A percentile compares a stretch with the other conserved stretches of the same genome.
phyloP scores from a whole-genome alignment of 2,888 invertebrate genomes.

The Helobdella robusta region DNA sequence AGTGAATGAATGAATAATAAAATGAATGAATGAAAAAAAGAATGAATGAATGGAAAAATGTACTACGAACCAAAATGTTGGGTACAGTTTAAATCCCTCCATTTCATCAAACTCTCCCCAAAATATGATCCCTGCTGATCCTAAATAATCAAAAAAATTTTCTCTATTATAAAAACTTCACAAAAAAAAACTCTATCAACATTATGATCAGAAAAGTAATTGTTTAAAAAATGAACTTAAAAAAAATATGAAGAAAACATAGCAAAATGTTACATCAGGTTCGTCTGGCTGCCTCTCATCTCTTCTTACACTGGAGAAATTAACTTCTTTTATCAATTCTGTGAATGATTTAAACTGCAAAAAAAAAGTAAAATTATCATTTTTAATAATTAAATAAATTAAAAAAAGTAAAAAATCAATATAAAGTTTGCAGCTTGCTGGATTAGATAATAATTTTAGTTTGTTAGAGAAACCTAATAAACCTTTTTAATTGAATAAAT shows the following conservation, averaged over 20 bases:
- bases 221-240: too few species aligned
- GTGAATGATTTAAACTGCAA: conserved; percentile 62
- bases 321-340: conserved; percentile 73
- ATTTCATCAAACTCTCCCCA: conserved; percentile 71
- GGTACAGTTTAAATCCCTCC: conserved; percentile 77
- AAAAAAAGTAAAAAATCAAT: too few species aligned
- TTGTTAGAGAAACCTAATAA: too few species aligned
- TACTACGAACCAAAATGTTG: conserved; percentile 60
- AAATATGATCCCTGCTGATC: conserved; percentile 67
- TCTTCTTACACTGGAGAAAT: conserved; percentile 76
- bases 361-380: too few species aligned
- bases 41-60: background rate
- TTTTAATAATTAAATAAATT: too few species aligned
- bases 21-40: background rate
- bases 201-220: conserved; percentile 8
- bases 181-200: conserved; percentile 8
- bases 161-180: conserved; percentile 20
- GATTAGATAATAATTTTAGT: too few species aligned
- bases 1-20: background rate
- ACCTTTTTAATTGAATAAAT: too few species aligned
- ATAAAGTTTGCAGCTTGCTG: too few species aligned
- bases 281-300: conserved; percentile 61
- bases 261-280: conserved; percentile 52
- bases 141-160: conserved; percentile 33
- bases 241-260: too few species aligned